Conservation (phyloP, 1,140 invertebrate species). For the Paralvinella palmiformis region DNA sequence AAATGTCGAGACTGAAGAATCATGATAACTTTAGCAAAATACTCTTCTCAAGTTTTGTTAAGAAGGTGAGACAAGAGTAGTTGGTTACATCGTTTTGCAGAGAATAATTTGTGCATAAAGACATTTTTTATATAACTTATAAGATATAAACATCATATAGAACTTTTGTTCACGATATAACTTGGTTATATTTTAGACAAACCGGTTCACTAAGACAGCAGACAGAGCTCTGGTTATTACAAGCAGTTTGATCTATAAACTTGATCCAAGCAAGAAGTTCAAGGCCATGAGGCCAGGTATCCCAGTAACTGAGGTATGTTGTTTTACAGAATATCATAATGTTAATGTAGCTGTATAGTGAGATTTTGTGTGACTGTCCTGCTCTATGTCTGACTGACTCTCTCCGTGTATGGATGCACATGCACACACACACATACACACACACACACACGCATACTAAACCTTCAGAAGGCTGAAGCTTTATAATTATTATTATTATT, state of each 20-base stretch:
- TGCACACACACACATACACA: neutral
- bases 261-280: conserved; percentile 72
- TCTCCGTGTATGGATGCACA: neutral
- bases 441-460: neutral
- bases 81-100: neutral
- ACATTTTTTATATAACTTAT: neutral
- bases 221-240: conserved; percentile 84
- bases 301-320: conserved; percentile 67
- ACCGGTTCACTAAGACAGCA: conserved; percentile 77
- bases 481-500: no score
- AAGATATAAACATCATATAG: neutral
- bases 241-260: conserved; percentile 79
- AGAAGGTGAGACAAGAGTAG: conserved; percentile 45
- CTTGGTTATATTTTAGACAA: conserved; percentile 47
- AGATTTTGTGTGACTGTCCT: neutral
- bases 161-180: neutral
- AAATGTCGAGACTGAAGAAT: conserved; percentile 65
- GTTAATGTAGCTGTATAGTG: neutral
- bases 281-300: conserved; percentile 79
- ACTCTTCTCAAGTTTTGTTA: conserved; percentile 57
- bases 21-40: conserved; percentile 64
- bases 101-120: neutral
- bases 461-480: neutral
- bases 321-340: neutral
- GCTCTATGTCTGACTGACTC: neutral